Percentiles rank a stretch among this genome's conserved stretches.
phyloP scores from a whole-genome alignment of 2,888 invertebrate genomes.

The Dicycla oo region DNA sequence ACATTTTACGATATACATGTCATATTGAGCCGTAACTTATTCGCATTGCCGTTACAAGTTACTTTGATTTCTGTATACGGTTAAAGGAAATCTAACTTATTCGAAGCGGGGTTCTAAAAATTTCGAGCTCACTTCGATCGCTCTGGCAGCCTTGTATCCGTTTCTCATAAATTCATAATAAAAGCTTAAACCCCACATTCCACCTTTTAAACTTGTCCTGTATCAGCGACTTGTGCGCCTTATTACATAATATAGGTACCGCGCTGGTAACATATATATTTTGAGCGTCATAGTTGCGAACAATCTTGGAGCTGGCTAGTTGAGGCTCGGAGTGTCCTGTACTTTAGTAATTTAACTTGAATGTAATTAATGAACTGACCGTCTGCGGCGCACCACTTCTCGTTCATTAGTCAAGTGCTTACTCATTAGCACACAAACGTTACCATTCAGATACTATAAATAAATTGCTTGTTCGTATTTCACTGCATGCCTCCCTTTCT shows the following conservation, averaged over 20 bases:
- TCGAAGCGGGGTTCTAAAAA: too few species aligned
- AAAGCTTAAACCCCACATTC: slow-evolving; percentile 6
- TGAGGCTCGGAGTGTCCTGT: slow-evolving; percentile 55
- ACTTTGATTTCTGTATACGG: too few species aligned
- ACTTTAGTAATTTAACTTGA: slow-evolving; percentile 72
- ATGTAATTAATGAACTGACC: slow-evolving; percentile 79
- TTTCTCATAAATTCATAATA: slow-evolving; percentile 29
- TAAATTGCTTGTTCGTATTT: slow-evolving; percentile 50
- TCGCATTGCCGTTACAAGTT: too few species aligned
- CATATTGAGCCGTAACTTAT: too few species aligned
- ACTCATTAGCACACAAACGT: slow-evolving; percentile 69
- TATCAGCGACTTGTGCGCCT: slow-evolving; percentile 34
- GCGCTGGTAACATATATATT: slow-evolving; percentile 26
- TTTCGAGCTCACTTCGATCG: too few species aligned
- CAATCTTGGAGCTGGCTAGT: slow-evolving; percentile 54
- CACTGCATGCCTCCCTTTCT: slow-evolving; percentile 17
- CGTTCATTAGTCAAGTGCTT: slow-evolving; percentile 71
- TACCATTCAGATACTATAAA: slow-evolving; percentile 57
- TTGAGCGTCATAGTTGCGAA: slow-evolving; percentile 45
- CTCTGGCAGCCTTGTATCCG: not conserved
- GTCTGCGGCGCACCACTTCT: slow-evolving; percentile 70
- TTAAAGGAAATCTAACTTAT: too few species aligned
- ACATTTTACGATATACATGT: too few species aligned
- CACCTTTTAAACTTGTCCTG: slow-evolving; percentile 12
- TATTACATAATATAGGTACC: slow-evolving; percentile 19